Conservation (phyloP, 1,140 invertebrate genomes). For the Drosophila guanche region DNA sequence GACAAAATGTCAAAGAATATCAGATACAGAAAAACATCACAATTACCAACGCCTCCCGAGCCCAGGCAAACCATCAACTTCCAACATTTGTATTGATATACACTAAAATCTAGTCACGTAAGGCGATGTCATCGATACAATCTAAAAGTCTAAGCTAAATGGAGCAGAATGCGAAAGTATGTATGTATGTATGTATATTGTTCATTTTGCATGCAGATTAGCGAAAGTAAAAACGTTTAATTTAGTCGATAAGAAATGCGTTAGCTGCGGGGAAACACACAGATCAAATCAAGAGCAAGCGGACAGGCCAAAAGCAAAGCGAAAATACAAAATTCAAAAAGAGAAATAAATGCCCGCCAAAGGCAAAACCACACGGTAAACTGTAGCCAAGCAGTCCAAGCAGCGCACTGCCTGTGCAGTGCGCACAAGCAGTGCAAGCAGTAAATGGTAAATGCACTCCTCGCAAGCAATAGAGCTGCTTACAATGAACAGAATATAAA, state of each 20-base stretch:
- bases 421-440: slow-evolving; percentile 23
- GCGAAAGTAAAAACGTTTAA: slow-evolving; percentile 42
- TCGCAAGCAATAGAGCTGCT: slow-evolving; percentile 10
- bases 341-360: slow-evolving; percentile 5
- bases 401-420: too few species aligned
- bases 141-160: slow-evolving; percentile 32
- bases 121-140: slow-evolving; percentile 47
- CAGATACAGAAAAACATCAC: slow-evolving; percentile 9
- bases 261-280: slow-evolving; percentile 29
- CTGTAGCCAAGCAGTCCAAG: too few species aligned
- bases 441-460: background rate
- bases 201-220: slow-evolving; percentile 35
- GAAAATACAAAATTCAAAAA: background rate
- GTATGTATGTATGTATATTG: too few species aligned
- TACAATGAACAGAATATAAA: slow-evolving; percentile 23
- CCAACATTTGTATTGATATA: slow-evolving; percentile 65
- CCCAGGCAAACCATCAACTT: slow-evolving; percentile 49
- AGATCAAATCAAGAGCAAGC: background rate
- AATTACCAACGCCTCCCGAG: slow-evolving; percentile 22
- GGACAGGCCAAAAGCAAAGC: slow-evolving; percentile 27
- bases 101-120: slow-evolving; percentile 49
- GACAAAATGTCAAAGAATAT: slow-evolving; percentile 23
- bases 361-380: slow-evolving; percentile 39
- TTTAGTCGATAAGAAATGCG: slow-evolving; percentile 29
- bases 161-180: too few species aligned